These are phyloP conservation scores for Toxonevra muliebris DNA, from an alignment of 2,888 invertebrate species.

Conservation along the genomic window DNA sequence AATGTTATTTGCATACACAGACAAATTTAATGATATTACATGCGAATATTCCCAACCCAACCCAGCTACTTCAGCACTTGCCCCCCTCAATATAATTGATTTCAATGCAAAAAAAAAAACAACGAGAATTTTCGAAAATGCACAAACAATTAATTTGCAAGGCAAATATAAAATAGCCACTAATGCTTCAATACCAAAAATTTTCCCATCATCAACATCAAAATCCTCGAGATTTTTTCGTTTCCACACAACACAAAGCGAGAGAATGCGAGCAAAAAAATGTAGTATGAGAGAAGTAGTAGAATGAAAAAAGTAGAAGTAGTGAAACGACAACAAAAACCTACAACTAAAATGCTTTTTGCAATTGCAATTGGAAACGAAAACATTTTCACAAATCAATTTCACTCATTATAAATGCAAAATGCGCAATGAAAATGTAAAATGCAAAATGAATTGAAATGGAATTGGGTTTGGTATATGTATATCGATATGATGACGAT, in stretches of 20 bases:
- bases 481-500: no score
- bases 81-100: no score
- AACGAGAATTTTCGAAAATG: no score
- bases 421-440: constrained; percentile 6
- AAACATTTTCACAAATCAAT: constrained; percentile 32
- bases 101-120: no score
- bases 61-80: no score
- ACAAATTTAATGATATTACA: no score
- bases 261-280: constrained; percentile 3
- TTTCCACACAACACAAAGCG: neutral
- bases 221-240: constrained; percentile 1
- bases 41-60: no score
- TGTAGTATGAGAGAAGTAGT: constrained; percentile 14
- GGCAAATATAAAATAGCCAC: constrained; percentile 20
- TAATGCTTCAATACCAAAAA: constrained; percentile 15
- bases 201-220: no score
- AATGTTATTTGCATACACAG: neutral
- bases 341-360: constrained; percentile 5
- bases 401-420: constrained; percentile 28
- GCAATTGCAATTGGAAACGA: constrained; percentile 22
- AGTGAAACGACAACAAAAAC: neutral
- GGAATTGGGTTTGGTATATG: no score
- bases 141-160: constrained; percentile 29
- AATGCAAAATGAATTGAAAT: constrained; percentile 10
- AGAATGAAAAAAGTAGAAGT: neutral